These are phyloP conservation scores for Lucifuga dentata DNA, from an alignment of 2,113 vertebrate species.

Conservation along the genomic window DNA sequence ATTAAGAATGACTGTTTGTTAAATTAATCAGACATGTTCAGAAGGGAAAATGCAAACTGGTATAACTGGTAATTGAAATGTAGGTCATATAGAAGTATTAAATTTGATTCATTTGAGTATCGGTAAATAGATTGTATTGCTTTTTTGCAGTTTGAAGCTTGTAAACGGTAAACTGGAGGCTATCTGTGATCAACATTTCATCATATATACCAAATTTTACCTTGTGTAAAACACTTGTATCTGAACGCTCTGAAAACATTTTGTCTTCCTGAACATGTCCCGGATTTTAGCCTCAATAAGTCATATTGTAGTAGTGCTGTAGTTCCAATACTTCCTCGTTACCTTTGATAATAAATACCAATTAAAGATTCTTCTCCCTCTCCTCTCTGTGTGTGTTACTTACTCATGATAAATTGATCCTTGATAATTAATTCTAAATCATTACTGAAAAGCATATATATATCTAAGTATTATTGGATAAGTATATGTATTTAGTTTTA, in stretches of 20 bases:
- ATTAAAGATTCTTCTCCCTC: conserved; percentile 24
- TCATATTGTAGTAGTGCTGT: conserved; percentile 60
- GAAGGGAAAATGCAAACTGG: background rate
- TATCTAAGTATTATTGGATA: background rate
- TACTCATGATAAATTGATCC: conserved; percentile 33
- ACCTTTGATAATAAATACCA: conserved; percentile 10
- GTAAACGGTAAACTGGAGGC: no score
- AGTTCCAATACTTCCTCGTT: conserved; percentile 38
- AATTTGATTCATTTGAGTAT: background rate
- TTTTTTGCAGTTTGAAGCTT: background rate
- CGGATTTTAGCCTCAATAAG: conserved; percentile 63
- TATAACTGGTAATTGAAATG: no score
- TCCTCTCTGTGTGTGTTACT: conserved; percentile 22
- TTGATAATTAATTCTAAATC: background rate
- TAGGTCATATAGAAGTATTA: background rate
- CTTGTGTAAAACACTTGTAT: conserved; percentile 52
- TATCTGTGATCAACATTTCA: conserved; percentile 20
- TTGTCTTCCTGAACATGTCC: conserved; percentile 73
- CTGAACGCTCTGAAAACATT: conserved; percentile 56
- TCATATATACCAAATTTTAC: background rate
- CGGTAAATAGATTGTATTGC: background rate
- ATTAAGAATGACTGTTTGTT: background rate
- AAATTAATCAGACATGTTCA: background rate
- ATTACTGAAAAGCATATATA: background rate
- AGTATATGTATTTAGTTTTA: background rate